phyloP scores from a whole-genome alignment of 2,797 vertebrate genomes.

The Australoheros facetus region DNA sequence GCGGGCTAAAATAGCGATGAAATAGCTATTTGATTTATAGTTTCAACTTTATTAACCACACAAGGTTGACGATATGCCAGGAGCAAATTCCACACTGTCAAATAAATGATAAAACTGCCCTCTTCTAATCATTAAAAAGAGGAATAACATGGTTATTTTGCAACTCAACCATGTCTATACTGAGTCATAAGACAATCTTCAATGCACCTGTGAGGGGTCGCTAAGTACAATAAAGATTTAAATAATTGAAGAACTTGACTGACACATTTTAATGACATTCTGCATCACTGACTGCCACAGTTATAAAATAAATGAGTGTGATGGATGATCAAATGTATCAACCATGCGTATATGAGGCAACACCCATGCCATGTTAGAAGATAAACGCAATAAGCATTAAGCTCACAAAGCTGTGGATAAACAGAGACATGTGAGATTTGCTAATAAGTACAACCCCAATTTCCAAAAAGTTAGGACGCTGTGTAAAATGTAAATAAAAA shows the following conservation, averaged over 20 bases:
- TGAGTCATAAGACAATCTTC: slow-evolving; percentile 12
- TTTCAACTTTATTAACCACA: slow-evolving; percentile 42
- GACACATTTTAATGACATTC: slow-evolving; percentile 3
- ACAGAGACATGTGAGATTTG: slow-evolving; percentile 13
- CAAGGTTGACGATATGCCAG: slow-evolving; percentile 34
- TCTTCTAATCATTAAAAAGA: slow-evolving; percentile 47
- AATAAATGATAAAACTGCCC: slow-evolving; percentile 52
- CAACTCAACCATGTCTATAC: slow-evolving; percentile 44
- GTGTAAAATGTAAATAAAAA: neutral
- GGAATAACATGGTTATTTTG: slow-evolving; percentile 41
- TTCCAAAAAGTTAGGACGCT: neutral
- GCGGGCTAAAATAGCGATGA: neutral
- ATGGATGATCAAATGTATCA: slow-evolving; percentile 17
- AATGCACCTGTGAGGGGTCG: slow-evolving; percentile 22
- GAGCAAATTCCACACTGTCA: slow-evolving; percentile 69
- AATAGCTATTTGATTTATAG: slow-evolving; percentile 59
- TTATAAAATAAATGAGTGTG: neutral
- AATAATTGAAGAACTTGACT: neutral
- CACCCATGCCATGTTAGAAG: neutral
- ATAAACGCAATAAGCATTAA: slow-evolving; percentile 7
- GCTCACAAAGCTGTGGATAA: slow-evolving; percentile 1
- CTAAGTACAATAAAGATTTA: slow-evolving; percentile 35
- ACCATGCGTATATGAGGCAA: slow-evolving; percentile 6
- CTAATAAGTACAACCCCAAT: neutral
- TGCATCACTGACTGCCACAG: slow-evolving; percentile 4